Base-by-base conservation (phyloP, 2,113 vertebrate genomes). In the Caloenas nicobarica region DNA sequence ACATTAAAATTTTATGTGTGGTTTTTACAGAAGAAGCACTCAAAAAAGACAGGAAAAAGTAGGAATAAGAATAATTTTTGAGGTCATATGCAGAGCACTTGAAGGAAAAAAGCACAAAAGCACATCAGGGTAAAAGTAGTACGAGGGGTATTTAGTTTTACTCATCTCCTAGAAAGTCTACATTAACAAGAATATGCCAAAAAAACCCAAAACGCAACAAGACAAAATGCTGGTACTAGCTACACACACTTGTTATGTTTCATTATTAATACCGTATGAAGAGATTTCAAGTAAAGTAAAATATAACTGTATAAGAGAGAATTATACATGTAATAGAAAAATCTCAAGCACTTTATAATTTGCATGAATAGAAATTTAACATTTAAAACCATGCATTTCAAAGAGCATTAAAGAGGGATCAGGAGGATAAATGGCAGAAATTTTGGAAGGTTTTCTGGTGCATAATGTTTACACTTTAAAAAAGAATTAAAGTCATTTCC, bases 31-130 rank as follows among this genome's bases (percentile, higher is more conserved):
- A 93, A 87, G 62, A 24, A 80, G 9, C 40, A 36, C 38, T 91
- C 33, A 64, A 83, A 95, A 88, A 95, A 18, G 5, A 5, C 23
- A 33, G n/a, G 11, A 9, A 33, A n/a, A 51, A 89, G 78, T 24
- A 84, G 16, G 13, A 46, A 76, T 95, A 89, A 91, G 46, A 94
- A 88, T 93, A 54, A 40, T 40, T 86, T 70, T 81, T 87, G 24
- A 86, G 95, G 88, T 89, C 50, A 58, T 93, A n/a, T 26, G 28
- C 77, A 66, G 81, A 94, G 38, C 61, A 79, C 56, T 58, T 89
- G 72, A 72, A 95, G 89, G 82, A 48, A 72, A 74, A 96, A 94
- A 96, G 91, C 97, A 93, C 94, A 97, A 97, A 97, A 81, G 33
- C 66, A 74, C 28, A 53, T 92, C 60, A 96, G 66, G 81, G 34